Evolutionary conservation across 2,888 invertebrate species (phyloP), one percentile per base, ranked within the genome.

Genomic region (Drosophila melanosoma): DNA sequence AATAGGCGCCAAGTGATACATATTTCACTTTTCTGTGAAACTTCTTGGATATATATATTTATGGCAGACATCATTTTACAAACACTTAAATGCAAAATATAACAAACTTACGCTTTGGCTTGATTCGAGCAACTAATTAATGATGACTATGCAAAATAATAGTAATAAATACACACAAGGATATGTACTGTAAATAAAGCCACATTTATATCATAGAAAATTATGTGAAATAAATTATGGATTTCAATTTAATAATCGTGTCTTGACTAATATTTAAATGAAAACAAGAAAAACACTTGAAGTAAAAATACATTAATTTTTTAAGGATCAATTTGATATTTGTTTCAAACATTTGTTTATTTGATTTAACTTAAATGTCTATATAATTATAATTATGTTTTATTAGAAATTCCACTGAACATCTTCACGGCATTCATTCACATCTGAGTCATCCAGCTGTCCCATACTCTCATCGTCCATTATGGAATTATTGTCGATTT

Each of bases 401-500:
- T 20, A 35, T 75, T 72, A 79, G 66, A 79, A 79, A 64, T 35
- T 79, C 79, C 79, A 79, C 66, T 79, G 66, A 33, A 79, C 63
- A 48, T 66, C 63, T 20, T 62, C 81, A 4, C 33, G 32, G 29
- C 42, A 52, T 56, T 56, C 58, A 3, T 40, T 51, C 17, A 40
- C 51, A 35, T 56, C 38, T 29, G 36, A 38, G 2, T 54, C 57
- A n/a, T 71, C 60, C 8, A 56, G 42, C 4, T 45, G n/a, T 12
- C 48, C 67, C 32, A 58, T 57, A 8, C 42, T 48, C 36, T 83
- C 69, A 87, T 92, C 92, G 78, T 88, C 83, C 32, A 89, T 57
- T 66, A 89, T 79, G 1, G 89, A 80, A 71, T 90, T 91, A 62
- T 91, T 91, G 12, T 89, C 81, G 15, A 86, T 61, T 58, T 92